Conservation (phyloP, 2,113 vertebrate species). For the Xiphorhynchus elegans region DNA sequence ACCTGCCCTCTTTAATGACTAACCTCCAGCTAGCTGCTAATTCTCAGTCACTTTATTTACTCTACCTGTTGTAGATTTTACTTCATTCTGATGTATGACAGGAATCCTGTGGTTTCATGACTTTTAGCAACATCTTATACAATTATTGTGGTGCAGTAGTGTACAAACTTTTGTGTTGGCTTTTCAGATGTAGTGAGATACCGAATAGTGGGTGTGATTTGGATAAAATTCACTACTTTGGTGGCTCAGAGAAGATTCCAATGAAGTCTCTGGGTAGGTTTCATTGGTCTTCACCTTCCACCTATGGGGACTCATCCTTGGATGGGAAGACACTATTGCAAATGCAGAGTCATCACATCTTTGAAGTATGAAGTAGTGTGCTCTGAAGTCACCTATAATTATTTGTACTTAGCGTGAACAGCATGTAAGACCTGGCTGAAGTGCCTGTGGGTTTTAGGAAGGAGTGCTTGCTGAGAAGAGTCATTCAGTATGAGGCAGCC, state of each 20-base stretch:
- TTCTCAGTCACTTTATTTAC: not conserved
- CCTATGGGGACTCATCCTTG: not conserved
- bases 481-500: rapidly evolving
- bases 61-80: not conserved
- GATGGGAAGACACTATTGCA: not conserved
- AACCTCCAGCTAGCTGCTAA: not conserved
- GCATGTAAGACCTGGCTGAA: not conserved
- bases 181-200: not conserved
- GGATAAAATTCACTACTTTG: not conserved
- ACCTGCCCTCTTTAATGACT: not conserved
- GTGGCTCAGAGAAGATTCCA: not conserved
- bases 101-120: not conserved
- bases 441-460: rapidly evolving
- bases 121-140: not conserved
- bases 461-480: not conserved
- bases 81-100: not conserved
- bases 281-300: not conserved
- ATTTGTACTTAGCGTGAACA: not conserved
- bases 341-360: not conserved
- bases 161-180: not conserved
- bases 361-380: not conserved
- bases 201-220: not conserved
- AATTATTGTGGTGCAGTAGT: rapidly evolving
- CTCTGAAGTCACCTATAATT: not conserved
- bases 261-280: not conserved